Evolutionary conservation across 2,113 vertebrate species (phyloP).

Genomic region (Arenaria interpres): DNA sequence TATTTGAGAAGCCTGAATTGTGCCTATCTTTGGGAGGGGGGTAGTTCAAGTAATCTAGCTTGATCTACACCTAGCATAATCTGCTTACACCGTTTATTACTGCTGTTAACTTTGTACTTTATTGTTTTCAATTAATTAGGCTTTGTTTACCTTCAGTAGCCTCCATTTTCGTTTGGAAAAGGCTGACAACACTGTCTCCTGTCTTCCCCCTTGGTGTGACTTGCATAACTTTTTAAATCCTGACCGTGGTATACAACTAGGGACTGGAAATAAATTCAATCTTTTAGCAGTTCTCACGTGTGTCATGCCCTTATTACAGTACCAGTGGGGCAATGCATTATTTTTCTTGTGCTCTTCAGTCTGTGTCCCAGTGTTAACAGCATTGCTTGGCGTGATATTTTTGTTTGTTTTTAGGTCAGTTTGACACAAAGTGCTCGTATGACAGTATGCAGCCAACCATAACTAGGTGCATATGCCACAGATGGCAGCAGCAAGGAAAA

Average conservation of each 20-base stretch:
- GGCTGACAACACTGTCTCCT: not conserved
- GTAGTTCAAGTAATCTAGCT: not conserved
- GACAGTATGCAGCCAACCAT: conserved; percentile 20
- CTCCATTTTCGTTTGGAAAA: conserved; percentile 9
- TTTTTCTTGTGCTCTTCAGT: conserved; percentile 18
- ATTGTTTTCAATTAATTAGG: not conserved
- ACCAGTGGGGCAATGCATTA: not conserved
- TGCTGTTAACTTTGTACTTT: not conserved
- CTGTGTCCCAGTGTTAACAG: not conserved
- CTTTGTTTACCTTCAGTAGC: not conserved
- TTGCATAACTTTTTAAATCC: not conserved
- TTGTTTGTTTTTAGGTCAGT: conserved; percentile 40
- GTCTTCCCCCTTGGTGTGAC: fast-evolving
- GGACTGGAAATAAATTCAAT: not conserved
- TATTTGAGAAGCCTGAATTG: not conserved
- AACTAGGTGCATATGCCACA: not conserved
- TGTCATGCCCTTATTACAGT: conserved; percentile 17
- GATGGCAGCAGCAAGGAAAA: conserved; percentile 28
- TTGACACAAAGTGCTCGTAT: conserved; percentile 19
- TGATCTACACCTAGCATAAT: not conserved
- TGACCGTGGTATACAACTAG: not conserved
- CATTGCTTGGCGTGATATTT: conserved; percentile 15
- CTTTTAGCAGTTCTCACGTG: not conserved
- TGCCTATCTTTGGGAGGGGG: not conserved
- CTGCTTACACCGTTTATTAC: not conserved